Percentiles rank a stretch among this genome's conserved stretches.
phyloP scores from a whole-genome alignment of 1,140 invertebrate genomes.

The Rhagoletis zephyria region DNA sequence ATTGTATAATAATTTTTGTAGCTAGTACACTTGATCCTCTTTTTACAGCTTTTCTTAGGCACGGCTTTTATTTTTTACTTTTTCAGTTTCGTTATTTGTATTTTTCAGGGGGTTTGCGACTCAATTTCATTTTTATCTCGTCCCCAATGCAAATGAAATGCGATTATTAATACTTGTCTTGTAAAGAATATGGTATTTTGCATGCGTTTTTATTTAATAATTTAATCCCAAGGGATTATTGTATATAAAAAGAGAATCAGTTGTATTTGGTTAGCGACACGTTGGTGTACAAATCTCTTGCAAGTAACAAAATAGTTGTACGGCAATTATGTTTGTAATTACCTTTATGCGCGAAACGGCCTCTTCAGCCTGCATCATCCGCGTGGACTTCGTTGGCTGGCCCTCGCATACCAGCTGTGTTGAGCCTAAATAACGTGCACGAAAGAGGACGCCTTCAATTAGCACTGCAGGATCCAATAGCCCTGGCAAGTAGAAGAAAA shows the following conservation, averaged over 20 bases:
- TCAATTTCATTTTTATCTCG: no score
- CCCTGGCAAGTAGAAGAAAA: conserved; percentile 73
- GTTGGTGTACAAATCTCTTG: background rate
- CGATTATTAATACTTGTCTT: no score
- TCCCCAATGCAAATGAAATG: no score
- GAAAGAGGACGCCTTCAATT: conserved; percentile 97
- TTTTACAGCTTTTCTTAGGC: no score
- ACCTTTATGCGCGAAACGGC: conserved; percentile 94
- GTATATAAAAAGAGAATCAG: no score
- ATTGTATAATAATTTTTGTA: conserved; percentile 23
- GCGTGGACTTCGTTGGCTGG: conserved; percentile 95
- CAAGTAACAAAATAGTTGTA: background rate
- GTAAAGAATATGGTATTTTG: no score
- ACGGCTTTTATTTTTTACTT: no score
- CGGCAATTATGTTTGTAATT: background rate
- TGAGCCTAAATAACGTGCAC: conserved; percentile 96
- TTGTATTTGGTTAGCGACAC: no score
- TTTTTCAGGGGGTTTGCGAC: no score
- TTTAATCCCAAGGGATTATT: no score
- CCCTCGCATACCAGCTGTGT: conserved; percentile 97
- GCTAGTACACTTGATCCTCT: background rate
- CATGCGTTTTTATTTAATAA: no score
- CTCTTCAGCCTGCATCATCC: conserved; percentile 99
- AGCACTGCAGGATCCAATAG: conserved; percentile 90
- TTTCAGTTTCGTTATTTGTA: no score